These are phyloP conservation scores for Xenus cinereus DNA, from an alignment of 2,113 vertebrate genomes.

Conservation along the genomic window DNA sequence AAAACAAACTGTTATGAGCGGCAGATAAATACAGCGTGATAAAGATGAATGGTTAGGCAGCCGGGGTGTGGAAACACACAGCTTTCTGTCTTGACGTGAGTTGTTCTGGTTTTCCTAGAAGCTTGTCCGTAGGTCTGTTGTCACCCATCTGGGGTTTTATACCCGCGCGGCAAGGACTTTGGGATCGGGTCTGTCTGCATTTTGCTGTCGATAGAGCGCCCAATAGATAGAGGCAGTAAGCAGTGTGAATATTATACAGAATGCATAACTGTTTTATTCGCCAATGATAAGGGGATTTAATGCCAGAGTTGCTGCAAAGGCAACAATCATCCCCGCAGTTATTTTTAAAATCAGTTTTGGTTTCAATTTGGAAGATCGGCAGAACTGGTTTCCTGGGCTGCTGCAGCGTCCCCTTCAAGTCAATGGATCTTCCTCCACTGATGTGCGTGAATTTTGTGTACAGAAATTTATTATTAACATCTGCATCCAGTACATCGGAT, in stretches of 20 bases:
- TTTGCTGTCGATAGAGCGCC: rapidly evolving
- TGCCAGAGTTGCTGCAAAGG: neutral
- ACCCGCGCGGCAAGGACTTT: rapidly evolving
- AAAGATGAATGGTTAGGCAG: constrained; percentile 19
- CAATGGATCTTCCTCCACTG: neutral
- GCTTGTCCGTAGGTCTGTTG: neutral
- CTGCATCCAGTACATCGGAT: neutral
- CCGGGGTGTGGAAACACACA: neutral
- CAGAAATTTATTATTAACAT: neutral
- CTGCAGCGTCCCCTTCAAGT: neutral
- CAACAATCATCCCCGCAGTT: neutral
- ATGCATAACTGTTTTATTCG: neutral
- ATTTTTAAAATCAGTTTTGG: neutral
- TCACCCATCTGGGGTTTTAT: neutral
- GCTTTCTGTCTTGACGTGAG: neutral
- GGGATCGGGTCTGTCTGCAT: neutral
- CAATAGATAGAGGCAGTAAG: neutral
- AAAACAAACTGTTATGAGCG: constrained; percentile 27
- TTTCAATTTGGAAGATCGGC: constrained; percentile 8
- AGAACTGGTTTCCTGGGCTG: neutral
- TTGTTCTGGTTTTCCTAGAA: neutral
- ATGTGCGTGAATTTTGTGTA: neutral
- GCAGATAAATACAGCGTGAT: neutral
- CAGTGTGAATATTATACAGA: neutral
- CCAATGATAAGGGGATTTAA: neutral